Percentiles rank a stretch among this genome's conserved stretches.
Evolutionary conservation across 2,888 invertebrate species (phyloP).

Genomic region (Serrognathus titanus): DNA sequence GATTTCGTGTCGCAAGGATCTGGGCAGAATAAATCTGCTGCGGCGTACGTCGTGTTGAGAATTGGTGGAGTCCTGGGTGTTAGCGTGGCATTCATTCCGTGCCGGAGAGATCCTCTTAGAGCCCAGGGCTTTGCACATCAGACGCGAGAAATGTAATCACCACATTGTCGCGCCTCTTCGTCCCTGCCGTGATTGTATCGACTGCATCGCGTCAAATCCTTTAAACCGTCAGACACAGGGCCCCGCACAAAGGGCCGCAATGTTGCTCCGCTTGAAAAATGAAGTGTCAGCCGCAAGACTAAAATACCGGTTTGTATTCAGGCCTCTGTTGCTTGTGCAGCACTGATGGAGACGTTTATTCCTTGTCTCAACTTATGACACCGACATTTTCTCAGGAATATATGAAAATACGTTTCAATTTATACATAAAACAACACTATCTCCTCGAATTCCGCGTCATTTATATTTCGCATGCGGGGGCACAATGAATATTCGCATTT

Average conservation of each 20-base stretch:
- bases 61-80: slow-evolving; percentile 32
- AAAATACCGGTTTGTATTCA: slow-evolving; percentile 5
- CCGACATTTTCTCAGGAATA: neutral
- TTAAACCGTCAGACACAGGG: slow-evolving; percentile 23
- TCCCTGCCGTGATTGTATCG: slow-evolving; percentile 27
- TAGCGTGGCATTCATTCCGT: slow-evolving; percentile 33
- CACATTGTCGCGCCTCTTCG: slow-evolving; percentile 34
- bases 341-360: neutral
- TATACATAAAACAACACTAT: slow-evolving; percentile 16
- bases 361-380: neutral
- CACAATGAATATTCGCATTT: neutral
- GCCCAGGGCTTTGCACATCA: slow-evolving; percentile 40
- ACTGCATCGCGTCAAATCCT: slow-evolving; percentile 28
- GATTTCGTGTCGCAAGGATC: slow-evolving; percentile 28
- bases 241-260: slow-evolving; percentile 10
- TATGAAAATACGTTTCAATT: slow-evolving; percentile 20
- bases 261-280: slow-evolving; percentile 14
- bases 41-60: slow-evolving; percentile 26
- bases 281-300: slow-evolving; percentile 15
- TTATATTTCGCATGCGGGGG: slow-evolving; percentile 5
- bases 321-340: neutral
- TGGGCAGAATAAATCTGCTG: slow-evolving; percentile 28
- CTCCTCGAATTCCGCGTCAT: slow-evolving; percentile 19
- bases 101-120: slow-evolving; percentile 36
- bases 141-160: slow-evolving; percentile 40